A percentile compares a stretch with the other conserved stretches of the same genome.
Conservation (phyloP, 2,797 vertebrate species). For the Acanthurus lineatus region DNA sequence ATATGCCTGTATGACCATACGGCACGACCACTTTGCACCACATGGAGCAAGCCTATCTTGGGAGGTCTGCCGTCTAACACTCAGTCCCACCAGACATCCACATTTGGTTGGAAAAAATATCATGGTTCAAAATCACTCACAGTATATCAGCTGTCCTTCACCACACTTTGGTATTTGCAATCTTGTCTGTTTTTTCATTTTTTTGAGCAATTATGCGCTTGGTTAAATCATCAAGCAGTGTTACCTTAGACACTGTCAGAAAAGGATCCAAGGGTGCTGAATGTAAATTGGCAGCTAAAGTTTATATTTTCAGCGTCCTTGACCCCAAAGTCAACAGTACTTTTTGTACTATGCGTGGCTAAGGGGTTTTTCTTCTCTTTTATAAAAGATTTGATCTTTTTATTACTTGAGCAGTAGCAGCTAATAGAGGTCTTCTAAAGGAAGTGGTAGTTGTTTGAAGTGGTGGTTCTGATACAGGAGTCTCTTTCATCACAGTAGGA, state of each 20-base stretch:
- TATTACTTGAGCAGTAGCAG: constrained; percentile 76
- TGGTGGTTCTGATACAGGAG: constrained; percentile 69
- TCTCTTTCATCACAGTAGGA: constrained; percentile 84
- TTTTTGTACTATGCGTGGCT: constrained; percentile 47
- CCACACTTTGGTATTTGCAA: constrained; percentile 58
- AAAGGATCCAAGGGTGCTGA: constrained; percentile 24
- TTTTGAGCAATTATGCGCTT: constrained; percentile 55
- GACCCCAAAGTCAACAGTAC: constrained; percentile 52
- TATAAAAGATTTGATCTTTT: constrained; percentile 76
- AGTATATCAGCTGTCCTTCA: constrained; percentile 67
- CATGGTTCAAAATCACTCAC: constrained; percentile 64
- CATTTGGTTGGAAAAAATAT: constrained; percentile 63
- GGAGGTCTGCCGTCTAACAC: constrained; percentile 69
- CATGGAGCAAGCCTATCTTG: constrained; percentile 48
- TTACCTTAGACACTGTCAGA: constrained; percentile 51
- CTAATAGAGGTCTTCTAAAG: constrained; percentile 78
- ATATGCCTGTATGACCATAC: constrained; percentile 36
- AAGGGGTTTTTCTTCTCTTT: constrained; percentile 46
- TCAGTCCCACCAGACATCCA: constrained; percentile 60
- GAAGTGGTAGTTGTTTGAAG: constrained; percentile 84
- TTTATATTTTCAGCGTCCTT: constrained; percentile 46
- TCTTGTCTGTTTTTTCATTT: constrained; percentile 36
- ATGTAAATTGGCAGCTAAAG: constrained; percentile 49
- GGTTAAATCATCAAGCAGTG: constrained; percentile 54
- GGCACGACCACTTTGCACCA: constrained; percentile 31